These are phyloP conservation scores for Pagrus major DNA, from an alignment of 2,113 vertebrate genomes.

Conservation along the genomic window DNA sequence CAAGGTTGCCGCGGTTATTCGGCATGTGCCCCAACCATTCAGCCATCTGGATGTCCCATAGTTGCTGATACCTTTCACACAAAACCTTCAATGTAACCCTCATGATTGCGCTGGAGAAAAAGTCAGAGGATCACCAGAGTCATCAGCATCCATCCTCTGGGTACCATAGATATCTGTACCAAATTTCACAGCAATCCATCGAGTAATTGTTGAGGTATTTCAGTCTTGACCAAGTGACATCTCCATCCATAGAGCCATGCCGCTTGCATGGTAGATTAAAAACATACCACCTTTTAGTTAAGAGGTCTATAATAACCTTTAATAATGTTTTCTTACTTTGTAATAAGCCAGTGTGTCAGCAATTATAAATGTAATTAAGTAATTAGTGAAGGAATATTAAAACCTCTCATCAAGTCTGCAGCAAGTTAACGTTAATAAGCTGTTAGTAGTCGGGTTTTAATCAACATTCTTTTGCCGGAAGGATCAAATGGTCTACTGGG, in stretches of 20 bases:
- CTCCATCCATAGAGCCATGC: background rate
- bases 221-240: background rate
- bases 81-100: too few species aligned
- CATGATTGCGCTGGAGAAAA: too few species aligned
- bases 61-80: too few species aligned
- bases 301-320: background rate
- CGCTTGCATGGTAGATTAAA: background rate
- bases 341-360: background rate
- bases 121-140: too few species aligned
- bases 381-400: background rate
- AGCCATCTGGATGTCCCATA: too few species aligned
- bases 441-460: background rate
- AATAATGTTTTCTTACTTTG: background rate
- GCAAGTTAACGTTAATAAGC: conserved; percentile 1
- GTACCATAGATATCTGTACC: too few species aligned
- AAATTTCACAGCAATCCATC: background rate
- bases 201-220: background rate
- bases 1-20: too few species aligned
- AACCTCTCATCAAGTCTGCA: background rate
- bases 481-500: background rate
- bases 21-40: too few species aligned
- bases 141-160: too few species aligned
- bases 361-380: background rate
- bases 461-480: background rate
- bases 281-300: background rate